Conservation (phyloP, 64 coral and sea anemone genomes). For the Montipora capricornis region DNA sequence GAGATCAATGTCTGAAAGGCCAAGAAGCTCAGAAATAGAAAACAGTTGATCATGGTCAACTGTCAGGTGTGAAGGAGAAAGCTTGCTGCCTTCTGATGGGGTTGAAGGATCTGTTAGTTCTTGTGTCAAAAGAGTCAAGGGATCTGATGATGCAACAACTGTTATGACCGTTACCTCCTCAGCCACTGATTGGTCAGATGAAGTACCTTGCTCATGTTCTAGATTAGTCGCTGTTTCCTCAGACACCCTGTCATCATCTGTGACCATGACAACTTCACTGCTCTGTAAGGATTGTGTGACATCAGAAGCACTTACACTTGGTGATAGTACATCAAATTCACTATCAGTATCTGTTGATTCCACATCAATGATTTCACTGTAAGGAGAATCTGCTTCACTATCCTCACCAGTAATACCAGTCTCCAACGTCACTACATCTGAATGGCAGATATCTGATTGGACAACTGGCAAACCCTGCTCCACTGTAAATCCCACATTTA, state of each 20-base stretch:
- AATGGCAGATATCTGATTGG: constrained; percentile 31
- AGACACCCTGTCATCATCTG: neutral
- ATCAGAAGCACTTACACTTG: neutral
- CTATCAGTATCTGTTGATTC: neutral
- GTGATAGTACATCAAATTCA: neutral
- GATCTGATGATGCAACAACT: constrained; percentile 64
- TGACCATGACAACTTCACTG: neutral
- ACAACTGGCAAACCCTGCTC: neutral
- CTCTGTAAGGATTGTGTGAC: neutral
- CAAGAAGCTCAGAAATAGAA: neutral
- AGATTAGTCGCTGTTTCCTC: neutral
- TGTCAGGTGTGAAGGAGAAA: neutral
- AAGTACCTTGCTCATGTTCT: neutral
- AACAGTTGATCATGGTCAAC: constrained; percentile 11
- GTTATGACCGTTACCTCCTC: constrained; percentile 74
- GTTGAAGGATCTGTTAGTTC: constrained; percentile 21
- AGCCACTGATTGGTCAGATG: neutral
- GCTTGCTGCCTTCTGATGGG: neutral
- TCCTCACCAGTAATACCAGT: constrained; percentile 1
- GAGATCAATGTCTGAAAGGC: neutral
- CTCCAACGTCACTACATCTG: constrained; percentile 44
- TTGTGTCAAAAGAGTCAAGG: constrained; percentile 35
- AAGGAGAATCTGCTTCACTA: neutral
- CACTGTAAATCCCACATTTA: constrained; percentile 27
- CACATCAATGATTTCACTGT: constrained; percentile 6